Evolutionary conservation across 2,797 vertebrate species (phyloP), one percentile per base, ranked within the genome.

Genomic region (Neomorphus geoffroyi): DNA sequence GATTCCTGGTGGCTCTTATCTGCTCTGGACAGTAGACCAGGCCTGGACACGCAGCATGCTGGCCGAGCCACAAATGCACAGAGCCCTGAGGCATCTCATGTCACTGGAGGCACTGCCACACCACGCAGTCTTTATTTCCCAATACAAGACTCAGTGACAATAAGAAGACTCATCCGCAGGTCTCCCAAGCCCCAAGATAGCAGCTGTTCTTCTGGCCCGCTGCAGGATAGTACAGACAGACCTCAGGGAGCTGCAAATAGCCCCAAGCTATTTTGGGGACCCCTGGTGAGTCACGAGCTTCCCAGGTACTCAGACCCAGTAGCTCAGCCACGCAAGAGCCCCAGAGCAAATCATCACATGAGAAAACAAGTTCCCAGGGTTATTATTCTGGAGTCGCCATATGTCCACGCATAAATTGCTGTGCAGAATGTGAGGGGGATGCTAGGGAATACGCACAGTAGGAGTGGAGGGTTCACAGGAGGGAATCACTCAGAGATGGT

Each of bases 401-500:
- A 92, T 33, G 86, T 13, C 65, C 80, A 60, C 75, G 53, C 73
- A 86, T 46, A 32, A 48, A 79, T 10, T 39, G 62, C 58, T 62
- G 66, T 50, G 56, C 51, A 78, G 77, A 92, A 83, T 6, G 4
- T 45, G 88, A 90, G 37, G 39, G 62, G 93, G 65, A 91, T 83
- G 72, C n/a, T 56, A 8, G 8, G 43, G 54, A 89, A 71, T 37
- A 92, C 17, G 45, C 23, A 60, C 91, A 93, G 71, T 43, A 88
- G 64, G 73, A 92, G 61, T 84, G 73, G 92, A 56, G 48, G 83
- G 72, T 51, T 91, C 84, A 78, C n/a, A 71, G 78, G 45, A 94
- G 53, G 60, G 88, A 93, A 92, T 92, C 88, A 62, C 73, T 90
- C 56, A 35, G 64, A 5, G 5, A 39, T 2, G 3, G 56, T 61